A percentile compares a stretch with the other conserved stretches of the same genome.
Conservation (phyloP, 2,888 invertebrate genomes). For the Acleris literana region DNA sequence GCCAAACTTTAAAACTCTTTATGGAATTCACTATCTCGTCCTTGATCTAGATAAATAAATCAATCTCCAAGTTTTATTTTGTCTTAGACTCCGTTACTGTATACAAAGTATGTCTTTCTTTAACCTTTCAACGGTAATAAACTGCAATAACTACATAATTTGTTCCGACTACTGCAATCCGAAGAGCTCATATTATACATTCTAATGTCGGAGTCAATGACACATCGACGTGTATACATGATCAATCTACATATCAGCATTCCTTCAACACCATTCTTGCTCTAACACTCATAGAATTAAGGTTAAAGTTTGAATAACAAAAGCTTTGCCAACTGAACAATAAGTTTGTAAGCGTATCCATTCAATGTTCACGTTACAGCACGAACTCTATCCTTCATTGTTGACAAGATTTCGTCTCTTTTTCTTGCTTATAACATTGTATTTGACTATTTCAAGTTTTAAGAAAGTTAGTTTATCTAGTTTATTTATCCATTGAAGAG, state of each 20-base stretch:
- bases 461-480: slow-evolving; percentile 43
- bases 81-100: too few species aligned
- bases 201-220: slow-evolving; percentile 69
- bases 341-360: slow-evolving; percentile 56
- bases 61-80: too few species aligned
- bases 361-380: slow-evolving; percentile 72
- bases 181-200: slow-evolving; percentile 47
- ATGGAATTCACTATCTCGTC: too few species aligned
- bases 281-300: slow-evolving; percentile 40
- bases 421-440: slow-evolving; percentile 37
- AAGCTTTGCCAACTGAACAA: slow-evolving; percentile 40
- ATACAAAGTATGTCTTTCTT: background rate
- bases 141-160: slow-evolving; percentile 23
- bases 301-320: slow-evolving; percentile 40
- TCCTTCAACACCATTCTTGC: slow-evolving; percentile 8
- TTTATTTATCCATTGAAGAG: slow-evolving; percentile 50
- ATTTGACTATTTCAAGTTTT: slow-evolving; percentile 19
- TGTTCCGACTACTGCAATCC: slow-evolving; percentile 20
- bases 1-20: too few species aligned
- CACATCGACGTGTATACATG: slow-evolving; percentile 53
- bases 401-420: slow-evolving; percentile 61
- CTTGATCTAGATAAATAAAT: too few species aligned
- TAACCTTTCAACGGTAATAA: slow-evolving; percentile 7
- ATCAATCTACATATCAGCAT: slow-evolving; percentile 35
- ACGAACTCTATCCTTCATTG: slow-evolving; percentile 69